Base-by-base conservation (phyloP, 2,888 invertebrate species). In the Sarcophaga rosellei region DNA sequence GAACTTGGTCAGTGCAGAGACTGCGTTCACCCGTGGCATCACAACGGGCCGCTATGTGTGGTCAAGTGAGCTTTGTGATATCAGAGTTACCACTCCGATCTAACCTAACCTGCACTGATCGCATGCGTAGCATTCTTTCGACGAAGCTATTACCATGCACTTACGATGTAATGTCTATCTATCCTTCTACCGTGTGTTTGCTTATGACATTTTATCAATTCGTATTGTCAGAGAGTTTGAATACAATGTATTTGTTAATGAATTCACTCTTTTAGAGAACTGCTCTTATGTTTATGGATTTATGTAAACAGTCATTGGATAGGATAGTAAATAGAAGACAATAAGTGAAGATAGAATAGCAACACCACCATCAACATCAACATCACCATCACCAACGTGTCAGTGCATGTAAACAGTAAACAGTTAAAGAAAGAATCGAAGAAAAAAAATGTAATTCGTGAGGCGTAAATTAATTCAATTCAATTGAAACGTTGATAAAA, bases 381-480 rank as follows among this genome's bases (percentile, higher is more conserved):
- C 44, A 25, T 20, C 10, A n/a, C 20, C 45, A 47, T 12, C 10
- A 53, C 12, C 17, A 17, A 15, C 53, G 17, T 23, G 25, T 17
- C 20, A 23, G 25, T 75, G 75, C 17, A 17, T 21, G 76, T 44
- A 61, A 72, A 73, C 61, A 61, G 44, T 61, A 73, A 53, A 53
- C 53, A 53, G 17, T 53, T 53, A 12, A 66, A 65, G 57, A 75
- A 10, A 17, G 59, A 59, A 61, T n/a, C 5, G 8, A 35, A 57
- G 10, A 89, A 88, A 88, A 88, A 88, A 47, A 53, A 81, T 81
- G 73, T 88, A 90, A 84, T 77, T 90, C 90, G 91, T 92, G 91
- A 91, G 92, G 92, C 91, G 92, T 91, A 90, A 92, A 92, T 92
- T 91, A 91, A 92, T 92, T 92, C 90, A 90, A 90, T 92, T 89